Conservation (phyloP, 2,888 invertebrate genomes). For the Nephrotoma flavescens region DNA sequence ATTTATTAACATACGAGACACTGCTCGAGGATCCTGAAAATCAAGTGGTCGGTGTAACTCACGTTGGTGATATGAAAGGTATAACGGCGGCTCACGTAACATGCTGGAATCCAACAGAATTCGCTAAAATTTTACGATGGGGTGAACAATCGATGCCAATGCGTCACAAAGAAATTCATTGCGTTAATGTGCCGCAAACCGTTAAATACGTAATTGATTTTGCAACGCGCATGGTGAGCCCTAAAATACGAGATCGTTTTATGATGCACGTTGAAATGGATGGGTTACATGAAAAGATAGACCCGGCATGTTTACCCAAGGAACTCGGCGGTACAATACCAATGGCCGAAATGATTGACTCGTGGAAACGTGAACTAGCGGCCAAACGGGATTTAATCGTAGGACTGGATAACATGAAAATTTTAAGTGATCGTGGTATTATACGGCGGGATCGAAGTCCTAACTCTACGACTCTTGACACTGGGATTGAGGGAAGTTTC, state of each 20-base stretch:
- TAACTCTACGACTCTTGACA: conserved; percentile 20
- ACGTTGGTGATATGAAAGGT: conserved; percentile 52
- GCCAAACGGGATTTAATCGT: conserved; percentile 43
- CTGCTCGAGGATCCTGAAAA: conserved; percentile 59
- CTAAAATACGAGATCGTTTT: conserved; percentile 53
- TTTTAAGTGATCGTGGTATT: conserved; percentile 48
- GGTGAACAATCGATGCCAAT: conserved; percentile 70
- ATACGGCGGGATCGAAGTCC: conserved; percentile 26
- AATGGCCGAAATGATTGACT: conserved; percentile 52
- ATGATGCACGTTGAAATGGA: conserved; percentile 42
- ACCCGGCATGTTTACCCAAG: conserved; percentile 48
- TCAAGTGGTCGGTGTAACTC: conserved; percentile 60
- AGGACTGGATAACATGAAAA: conserved; percentile 46
- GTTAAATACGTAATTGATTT: conserved; percentile 65
- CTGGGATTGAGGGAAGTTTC: conserved; percentile 44
- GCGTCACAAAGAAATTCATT: conserved; percentile 62
- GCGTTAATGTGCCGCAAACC: conserved; percentile 53
- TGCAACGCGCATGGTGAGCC: conserved; percentile 48
- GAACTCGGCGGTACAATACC: conserved; percentile 59
- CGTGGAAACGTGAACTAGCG: conserved; percentile 47
- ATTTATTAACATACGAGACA: conserved; percentile 57
- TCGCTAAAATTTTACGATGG: conserved; percentile 54
- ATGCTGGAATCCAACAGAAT: conserved; percentile 58
- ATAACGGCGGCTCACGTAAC: conserved; percentile 48
- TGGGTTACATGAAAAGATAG: conserved; percentile 43